Evolutionary conservation across 2,797 vertebrate species (phyloP), one percentile per base, ranked within the genome.

Genomic region (Anabas testudineus): DNA sequence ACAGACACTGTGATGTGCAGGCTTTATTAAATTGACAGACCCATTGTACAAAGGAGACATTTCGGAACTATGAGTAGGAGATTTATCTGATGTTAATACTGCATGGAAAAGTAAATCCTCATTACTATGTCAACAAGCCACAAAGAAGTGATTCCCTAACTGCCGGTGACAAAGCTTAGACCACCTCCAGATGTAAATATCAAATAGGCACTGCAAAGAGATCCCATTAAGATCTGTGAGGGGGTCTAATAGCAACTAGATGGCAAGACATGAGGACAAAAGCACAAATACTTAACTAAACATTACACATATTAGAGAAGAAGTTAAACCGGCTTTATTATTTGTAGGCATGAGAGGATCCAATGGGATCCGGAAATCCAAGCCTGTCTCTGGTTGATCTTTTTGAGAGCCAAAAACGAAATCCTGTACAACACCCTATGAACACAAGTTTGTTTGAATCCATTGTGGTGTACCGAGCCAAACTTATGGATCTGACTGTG

Each of bases 101-200:
- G 65, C 7, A 24, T 74, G 64, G 57, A 68, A 80, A 56, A 78
- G 77, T 69, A 88, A 82, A 79, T 82, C 80, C 49, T 71, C 65
- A 30, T 71, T 53, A 56, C 68, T 72, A 28, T 81, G 73, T 89
- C 88, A 86, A 87, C 71, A 87, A 74, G 58, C 63, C 32, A 22
- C 15, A 37, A 47, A 73, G 62, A 26, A 47, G n/a, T 18, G 4
- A 21, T 28, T 61, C 64, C 58, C 28, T 24, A 10, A 34, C 51
- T 69, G 32, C 46, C 84, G 78, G 82, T 82, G 77, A 81, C 69
- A 43, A 68, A 82, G 63, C 71, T 67, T 49, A 85, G 71, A 67
- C 61, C 71, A 67, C 68, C 71, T 84, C 52, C 79, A 69, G 48
- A 63, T 59, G 56, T 58, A 51, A 63, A 68, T 52, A 61, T 42